Evolutionary conservation across 2,888 invertebrate genomes (phyloP), one percentile per base, ranked within the genome.

Genomic region (Anthoptus insignis): DNA sequence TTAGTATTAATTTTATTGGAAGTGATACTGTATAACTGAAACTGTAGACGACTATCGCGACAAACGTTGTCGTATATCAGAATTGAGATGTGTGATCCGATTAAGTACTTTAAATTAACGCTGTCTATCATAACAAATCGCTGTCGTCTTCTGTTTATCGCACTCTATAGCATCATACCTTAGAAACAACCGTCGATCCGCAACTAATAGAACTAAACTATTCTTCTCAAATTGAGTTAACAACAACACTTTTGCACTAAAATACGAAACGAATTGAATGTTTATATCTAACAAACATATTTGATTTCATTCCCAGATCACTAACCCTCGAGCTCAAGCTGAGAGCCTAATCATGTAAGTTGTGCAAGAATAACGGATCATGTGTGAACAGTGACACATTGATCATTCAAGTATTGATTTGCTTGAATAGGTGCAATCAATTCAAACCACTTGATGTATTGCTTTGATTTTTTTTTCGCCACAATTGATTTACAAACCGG

Each of bases 171-270:
- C n/a, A n/a, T n/a, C n/a, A n/a, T n/a, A n/a, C n/a, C n/a, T 68
- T 75, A 73, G 71, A 70, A 76, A 14, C 13, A 24, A 22, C 13
- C 27, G 37, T 27, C 14, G 22, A 32, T 14, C 49, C 21, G 22
- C 37, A 50, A 49, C 27, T 21, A 29, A 27, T 37, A 29, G 77
- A 78, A 78, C 79, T 80, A 77, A n/a, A 19, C 42, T 2, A n/a
- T 37, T 4, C 2, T 6, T n/a, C 6, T n/a, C n/a, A 6, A 37
- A n/a, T n/a, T 37, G 4, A n/a, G 37, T 37, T 37, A n/a, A n/a
- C n/a, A n/a, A n/a, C n/a, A n/a, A n/a, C n/a, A n/a, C n/a, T n/a
- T n/a, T n/a, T n/a, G n/a, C n/a, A n/a, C n/a, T n/a, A n/a, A n/a
- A n/a, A n/a, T n/a, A n/a, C n/a, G n/a, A n/a, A n/a, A n/a, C 54